These are phyloP conservation scores for Drosophila borealis DNA, from an alignment of 2,888 invertebrate genomes.

Conservation along the genomic window DNA sequence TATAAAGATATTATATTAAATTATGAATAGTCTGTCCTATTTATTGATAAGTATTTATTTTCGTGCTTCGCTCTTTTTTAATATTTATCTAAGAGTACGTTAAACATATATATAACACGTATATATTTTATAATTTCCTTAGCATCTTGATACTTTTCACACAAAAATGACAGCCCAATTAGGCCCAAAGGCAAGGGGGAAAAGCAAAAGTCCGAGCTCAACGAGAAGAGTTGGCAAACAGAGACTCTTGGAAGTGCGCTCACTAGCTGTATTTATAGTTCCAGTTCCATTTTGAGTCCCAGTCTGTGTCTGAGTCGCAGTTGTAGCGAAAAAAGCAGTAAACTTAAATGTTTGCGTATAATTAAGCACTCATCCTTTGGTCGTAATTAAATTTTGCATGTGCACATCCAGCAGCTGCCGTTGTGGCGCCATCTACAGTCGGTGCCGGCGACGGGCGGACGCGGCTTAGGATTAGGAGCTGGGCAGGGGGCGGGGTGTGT, in stretches of 20 bases:
- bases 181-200: constrained; percentile 47
- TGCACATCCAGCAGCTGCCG: constrained; percentile 80
- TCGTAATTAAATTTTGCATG: constrained; percentile 85
- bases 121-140: too few relatives aligned
- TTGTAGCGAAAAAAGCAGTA: constrained; percentile 69
- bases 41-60: too few relatives aligned
- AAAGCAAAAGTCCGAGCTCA: constrained; percentile 48
- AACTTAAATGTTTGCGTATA: constrained; percentile 85
- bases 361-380: constrained; percentile 85
- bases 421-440: constrained; percentile 1
- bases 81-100: too few relatives aligned
- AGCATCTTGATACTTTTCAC: neutral
- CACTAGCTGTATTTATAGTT: constrained; percentile 32
- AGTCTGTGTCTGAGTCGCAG: neutral
- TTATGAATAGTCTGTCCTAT: too few relatives aligned
- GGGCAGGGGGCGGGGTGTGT: neutral
- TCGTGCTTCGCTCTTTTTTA: too few relatives aligned
- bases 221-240: constrained; percentile 36
- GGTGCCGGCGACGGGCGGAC: neutral
- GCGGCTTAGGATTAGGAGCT: too few relatives aligned
- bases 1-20: too few relatives aligned
- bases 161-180: constrained; percentile 46
- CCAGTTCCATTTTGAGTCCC: constrained; percentile 12
- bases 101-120: too few relatives aligned
- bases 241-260: constrained; percentile 3